Conservation (phyloP, 2,888 invertebrate genomes). For the Antheraea assamensis region DNA sequence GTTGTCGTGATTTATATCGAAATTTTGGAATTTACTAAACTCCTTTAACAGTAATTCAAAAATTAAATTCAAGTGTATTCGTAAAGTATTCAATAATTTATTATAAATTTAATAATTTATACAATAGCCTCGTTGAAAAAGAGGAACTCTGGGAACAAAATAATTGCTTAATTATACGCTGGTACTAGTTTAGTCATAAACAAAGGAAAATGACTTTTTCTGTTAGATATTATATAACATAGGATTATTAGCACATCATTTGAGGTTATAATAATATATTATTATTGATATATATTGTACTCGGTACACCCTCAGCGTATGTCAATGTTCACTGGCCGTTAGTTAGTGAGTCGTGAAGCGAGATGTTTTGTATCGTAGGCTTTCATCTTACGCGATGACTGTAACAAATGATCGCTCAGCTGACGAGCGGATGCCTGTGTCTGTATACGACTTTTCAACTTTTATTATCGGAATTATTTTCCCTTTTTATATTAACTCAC, state of each 20-base stretch:
- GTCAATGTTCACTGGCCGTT: constrained; percentile 43
- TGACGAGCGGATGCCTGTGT: constrained; percentile 35
- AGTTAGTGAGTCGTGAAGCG: constrained; percentile 71
- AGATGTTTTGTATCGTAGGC: constrained; percentile 67
- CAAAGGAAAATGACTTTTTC: not conserved
- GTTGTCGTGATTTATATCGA: no score
- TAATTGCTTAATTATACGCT: not conserved
- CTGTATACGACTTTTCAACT: constrained; percentile 46
- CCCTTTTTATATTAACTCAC: not conserved
- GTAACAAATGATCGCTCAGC: constrained; percentile 65
- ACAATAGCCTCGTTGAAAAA: no score
- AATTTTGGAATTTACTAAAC: no score
- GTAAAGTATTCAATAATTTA: no score
- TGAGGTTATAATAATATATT: not conserved
- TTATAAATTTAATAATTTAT: no score
- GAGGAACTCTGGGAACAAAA: not conserved
- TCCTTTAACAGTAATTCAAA: no score
- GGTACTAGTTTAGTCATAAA: not conserved
- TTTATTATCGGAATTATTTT: constrained; percentile 32
- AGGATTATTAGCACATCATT: not conserved
- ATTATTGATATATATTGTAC: constrained; percentile 22
- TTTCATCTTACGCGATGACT: constrained; percentile 75
- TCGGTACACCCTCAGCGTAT: constrained; percentile 36
- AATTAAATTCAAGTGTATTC: no score
- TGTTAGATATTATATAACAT: not conserved